Evolutionary conservation across 2,113 vertebrate species (phyloP).

Genomic region (Phocoena phocoena): DNA sequence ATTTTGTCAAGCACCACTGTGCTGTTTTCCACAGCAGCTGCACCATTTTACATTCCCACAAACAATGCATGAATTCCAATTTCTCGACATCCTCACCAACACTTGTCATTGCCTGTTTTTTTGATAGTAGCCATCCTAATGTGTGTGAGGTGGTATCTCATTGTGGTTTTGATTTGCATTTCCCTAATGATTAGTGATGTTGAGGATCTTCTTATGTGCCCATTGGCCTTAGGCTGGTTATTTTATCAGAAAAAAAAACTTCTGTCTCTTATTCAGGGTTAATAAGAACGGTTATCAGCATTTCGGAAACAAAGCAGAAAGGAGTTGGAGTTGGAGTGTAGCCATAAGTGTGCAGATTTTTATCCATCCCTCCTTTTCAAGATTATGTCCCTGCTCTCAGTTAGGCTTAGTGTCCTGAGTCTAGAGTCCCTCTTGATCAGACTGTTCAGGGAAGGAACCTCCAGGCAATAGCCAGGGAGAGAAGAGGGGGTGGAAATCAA

Average conservation of each 20-base stretch:
- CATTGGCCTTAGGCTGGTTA: not conserved
- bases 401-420: not conserved
- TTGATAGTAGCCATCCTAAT: not conserved
- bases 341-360: not conserved
- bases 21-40: not conserved
- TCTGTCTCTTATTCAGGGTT: not conserved
- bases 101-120: not conserved
- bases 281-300: not conserved
- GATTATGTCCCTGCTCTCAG: not conserved
- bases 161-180: not conserved
- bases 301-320: not conserved
- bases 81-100: not conserved
- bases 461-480: not conserved
- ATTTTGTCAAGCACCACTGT: not conserved
- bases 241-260: not conserved
- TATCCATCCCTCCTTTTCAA: not conserved
- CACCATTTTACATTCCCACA: not conserved
- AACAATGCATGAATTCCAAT: not conserved
- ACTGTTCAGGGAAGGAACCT: not conserved
- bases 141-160: not conserved
- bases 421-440: not conserved
- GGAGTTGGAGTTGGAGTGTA: not conserved
- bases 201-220: not conserved
- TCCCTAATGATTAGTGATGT: not conserved
- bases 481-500: not conserved